phyloP scores from a whole-genome alignment of 1,140 invertebrate genomes.

The Magallana ariakensis region DNA sequence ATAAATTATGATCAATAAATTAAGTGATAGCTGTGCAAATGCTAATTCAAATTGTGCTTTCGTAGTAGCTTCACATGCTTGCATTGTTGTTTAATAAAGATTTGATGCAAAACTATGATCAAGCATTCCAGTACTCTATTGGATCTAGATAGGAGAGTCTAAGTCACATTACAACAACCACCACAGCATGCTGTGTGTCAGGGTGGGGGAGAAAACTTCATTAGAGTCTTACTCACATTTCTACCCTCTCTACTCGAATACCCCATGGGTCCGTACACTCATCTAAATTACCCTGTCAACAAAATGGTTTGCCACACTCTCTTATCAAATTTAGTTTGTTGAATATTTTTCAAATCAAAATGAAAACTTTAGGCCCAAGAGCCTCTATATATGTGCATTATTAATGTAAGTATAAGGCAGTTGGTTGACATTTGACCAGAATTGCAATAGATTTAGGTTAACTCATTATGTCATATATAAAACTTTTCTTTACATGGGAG shows the following conservation, averaged over 20 bases:
- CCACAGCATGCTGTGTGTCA: neutral
- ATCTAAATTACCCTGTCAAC: constrained; percentile 82
- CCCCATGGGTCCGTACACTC: constrained; percentile 97
- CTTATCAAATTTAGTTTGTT: no score
- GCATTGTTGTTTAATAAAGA: neutral
- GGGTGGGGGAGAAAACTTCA: neutral
- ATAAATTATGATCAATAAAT: no score
- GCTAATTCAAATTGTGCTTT: no score
- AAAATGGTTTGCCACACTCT: neutral
- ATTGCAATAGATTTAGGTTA: no score
- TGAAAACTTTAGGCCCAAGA: no score
- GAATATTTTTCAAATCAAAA: no score
- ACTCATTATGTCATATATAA: no score
- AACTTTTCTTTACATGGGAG: no score
- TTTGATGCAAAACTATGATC: neutral
- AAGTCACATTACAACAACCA: constrained; percentile 1
- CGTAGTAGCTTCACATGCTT: neutral
- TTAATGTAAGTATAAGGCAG: no score
- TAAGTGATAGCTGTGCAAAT: no score
- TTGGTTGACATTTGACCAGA: no score
- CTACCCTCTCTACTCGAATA: constrained; percentile 96
- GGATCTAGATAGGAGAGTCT: neutral
- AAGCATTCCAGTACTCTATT: neutral
- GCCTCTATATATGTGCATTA: no score
- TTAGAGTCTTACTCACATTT: constrained; percentile 87